phyloP scores from a whole-genome alignment of 2,113 vertebrate species.

The Dermatemys mawii region DNA sequence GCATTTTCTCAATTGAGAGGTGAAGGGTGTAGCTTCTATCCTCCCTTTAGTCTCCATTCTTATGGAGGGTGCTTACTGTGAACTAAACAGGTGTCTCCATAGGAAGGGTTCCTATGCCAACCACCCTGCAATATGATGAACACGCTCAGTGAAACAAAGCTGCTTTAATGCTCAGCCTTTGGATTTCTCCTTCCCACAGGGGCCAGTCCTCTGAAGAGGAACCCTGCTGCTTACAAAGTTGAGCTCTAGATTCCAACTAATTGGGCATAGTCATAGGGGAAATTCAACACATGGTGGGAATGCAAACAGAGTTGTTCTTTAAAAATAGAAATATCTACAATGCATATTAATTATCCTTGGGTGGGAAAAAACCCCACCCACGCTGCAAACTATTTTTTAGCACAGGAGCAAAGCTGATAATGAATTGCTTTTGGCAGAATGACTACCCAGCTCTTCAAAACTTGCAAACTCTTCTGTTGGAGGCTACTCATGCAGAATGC shows the following conservation, averaged over 20 bases:
- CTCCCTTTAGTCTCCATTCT: slow-evolving; percentile 45
- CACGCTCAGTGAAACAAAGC: slow-evolving; percentile 45
- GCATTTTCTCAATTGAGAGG: slow-evolving; percentile 15
- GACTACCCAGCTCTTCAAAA: slow-evolving; percentile 62
- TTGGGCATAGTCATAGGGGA: slow-evolving; percentile 63
- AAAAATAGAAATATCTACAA: slow-evolving; percentile 58
- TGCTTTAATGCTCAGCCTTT: slow-evolving; percentile 70
- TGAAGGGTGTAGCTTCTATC: slow-evolving; percentile 45
- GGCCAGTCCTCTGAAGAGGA: slow-evolving; percentile 51
- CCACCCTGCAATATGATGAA: slow-evolving; percentile 48
- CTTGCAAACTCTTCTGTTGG: slow-evolving; percentile 55
- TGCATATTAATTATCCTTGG: slow-evolving; percentile 41
- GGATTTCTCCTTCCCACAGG: slow-evolving; percentile 35
- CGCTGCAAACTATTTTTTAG: slow-evolving; percentile 31
- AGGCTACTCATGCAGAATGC: slow-evolving; percentile 65
- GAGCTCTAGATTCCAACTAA: slow-evolving; percentile 63
- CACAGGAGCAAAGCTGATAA: slow-evolving; percentile 62
- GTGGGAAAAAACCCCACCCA: slow-evolving; percentile 2
- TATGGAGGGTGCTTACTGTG: slow-evolving; percentile 52
- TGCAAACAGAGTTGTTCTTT: slow-evolving; percentile 43
- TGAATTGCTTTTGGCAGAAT: slow-evolving; percentile 66
- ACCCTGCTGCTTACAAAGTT: slow-evolving; percentile 60
- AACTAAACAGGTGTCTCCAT: slow-evolving; percentile 37
- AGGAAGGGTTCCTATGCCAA: slow-evolving; percentile 71
- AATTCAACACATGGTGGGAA: slow-evolving; percentile 49